These are phyloP conservation scores for Phocides pigmalion DNA, from an alignment of 1,140 invertebrate species.

Conservation along the genomic window DNA sequence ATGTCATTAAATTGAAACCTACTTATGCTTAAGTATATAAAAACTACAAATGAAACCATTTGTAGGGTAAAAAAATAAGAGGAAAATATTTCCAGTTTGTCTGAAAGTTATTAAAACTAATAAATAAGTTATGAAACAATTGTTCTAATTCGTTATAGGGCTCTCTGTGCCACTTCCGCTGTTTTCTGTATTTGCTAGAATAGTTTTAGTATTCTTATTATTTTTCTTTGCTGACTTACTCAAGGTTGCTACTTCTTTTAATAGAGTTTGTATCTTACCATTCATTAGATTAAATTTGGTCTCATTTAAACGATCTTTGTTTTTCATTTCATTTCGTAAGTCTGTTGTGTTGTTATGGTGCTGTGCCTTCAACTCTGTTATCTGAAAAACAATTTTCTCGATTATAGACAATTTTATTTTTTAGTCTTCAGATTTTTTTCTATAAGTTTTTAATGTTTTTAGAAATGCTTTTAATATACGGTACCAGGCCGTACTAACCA, in stretches of 20 bases:
- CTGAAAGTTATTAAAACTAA: conserved; percentile 39
- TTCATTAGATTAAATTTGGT: conserved; percentile 91
- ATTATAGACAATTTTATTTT: too few species aligned
- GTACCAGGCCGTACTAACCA: conserved; percentile 87
- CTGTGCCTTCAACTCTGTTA: conserved; percentile 96
- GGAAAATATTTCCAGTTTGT: conserved; percentile 62
- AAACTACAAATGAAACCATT: conserved; percentile 80
- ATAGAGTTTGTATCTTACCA: conserved; percentile 89
- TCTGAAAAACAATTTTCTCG: conserved; percentile 83
- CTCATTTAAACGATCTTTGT: conserved; percentile 91
- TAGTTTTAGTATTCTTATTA: conserved; percentile 69
- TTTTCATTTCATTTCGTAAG: conserved; percentile 92
- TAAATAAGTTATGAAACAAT: conserved; percentile 40
- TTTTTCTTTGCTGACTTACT: conserved; percentile 91
- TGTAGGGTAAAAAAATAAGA: conserved; percentile 82
- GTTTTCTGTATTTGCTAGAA: conserved; percentile 85
- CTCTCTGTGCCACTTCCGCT: conserved; percentile 91
- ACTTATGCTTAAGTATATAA: conserved; percentile 72
- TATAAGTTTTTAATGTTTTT: too few species aligned
- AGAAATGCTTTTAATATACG: too few species aligned
- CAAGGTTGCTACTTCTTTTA: conserved; percentile 93
- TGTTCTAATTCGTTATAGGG: conserved; percentile 84
- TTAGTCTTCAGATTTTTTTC: too few species aligned
- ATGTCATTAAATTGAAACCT: conserved; percentile 66
- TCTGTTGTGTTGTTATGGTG: conserved; percentile 95